phyloP scores from a whole-genome alignment of 2,113 vertebrate genomes.

The Vombatus ursinus region DNA sequence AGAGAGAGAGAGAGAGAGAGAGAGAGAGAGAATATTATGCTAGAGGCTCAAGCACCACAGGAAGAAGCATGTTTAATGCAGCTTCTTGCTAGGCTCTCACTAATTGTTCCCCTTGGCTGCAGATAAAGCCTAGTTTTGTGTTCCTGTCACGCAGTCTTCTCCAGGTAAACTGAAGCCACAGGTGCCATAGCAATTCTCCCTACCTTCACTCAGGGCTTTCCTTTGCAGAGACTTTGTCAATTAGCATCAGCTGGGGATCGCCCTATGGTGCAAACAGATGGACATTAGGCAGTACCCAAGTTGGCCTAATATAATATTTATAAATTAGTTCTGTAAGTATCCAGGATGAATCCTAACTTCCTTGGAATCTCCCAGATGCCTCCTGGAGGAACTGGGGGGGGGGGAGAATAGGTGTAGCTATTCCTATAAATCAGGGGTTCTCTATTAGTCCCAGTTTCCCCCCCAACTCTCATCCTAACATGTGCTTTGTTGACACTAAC shows the following conservation, averaged over 20 bases:
- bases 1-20: background rate
- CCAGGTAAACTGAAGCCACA: constrained; percentile 48
- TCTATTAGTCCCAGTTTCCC: background rate
- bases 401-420: background rate
- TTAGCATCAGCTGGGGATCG: constrained; percentile 57
- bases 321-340: background rate
- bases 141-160: constrained; percentile 1
- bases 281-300: constrained; percentile 13
- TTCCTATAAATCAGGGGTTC: background rate
- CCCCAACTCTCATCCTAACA: constrained; percentile 34
- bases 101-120: constrained; percentile 55
- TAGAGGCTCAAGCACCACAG: background rate
- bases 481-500: constrained; percentile 53
- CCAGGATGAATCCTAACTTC: constrained; percentile 4
- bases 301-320: constrained; percentile 58
- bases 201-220: constrained; percentile 32
- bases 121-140: constrained; percentile 35
- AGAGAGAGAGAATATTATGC: background rate
- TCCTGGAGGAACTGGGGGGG: constrained; percentile 27
- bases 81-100: constrained; percentile 23
- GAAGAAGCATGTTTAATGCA: constrained; percentile 31
- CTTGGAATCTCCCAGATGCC: constrained; percentile 15
- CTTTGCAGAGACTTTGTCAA: constrained; percentile 10
- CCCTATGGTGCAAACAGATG: constrained; percentile 40
- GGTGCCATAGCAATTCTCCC: constrained; percentile 40